Conservation (phyloP, 2,797 vertebrate genomes). For the Oreochromis grahami region DNA sequence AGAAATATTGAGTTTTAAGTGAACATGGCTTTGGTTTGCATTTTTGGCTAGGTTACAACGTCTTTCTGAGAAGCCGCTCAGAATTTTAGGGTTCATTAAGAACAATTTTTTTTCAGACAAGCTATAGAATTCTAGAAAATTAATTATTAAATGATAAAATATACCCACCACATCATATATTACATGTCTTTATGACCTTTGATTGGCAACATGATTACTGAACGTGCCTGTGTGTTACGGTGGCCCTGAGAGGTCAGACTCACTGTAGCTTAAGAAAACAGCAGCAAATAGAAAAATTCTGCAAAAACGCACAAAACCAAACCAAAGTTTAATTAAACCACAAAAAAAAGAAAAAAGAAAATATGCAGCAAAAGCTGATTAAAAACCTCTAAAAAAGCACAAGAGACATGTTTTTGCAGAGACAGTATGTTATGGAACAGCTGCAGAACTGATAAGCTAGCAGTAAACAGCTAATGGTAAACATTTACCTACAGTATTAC, state of each 20-base stretch:
- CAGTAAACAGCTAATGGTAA: not conserved
- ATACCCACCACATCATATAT: slow-evolving; percentile 34
- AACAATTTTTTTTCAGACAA: not conserved
- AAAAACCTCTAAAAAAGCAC: not conserved
- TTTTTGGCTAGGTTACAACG: slow-evolving; percentile 15
- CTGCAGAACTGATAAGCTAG: not conserved
- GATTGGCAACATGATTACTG: slow-evolving; percentile 23
- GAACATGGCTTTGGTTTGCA: not conserved
- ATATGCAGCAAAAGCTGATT: not conserved
- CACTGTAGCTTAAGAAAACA: not conserved
- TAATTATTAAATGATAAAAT: slow-evolving; percentile 62
- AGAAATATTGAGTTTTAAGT: slow-evolving; percentile 13
- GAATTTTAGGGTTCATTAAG: slow-evolving; percentile 18
- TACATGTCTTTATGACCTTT: slow-evolving; percentile 57
- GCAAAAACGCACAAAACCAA: not conserved
- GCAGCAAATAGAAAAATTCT: not conserved
- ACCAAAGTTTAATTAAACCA: not conserved
- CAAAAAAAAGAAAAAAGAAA: not conserved
- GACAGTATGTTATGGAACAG: not conserved
- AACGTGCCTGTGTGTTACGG: not conserved
- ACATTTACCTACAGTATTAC: not conserved
- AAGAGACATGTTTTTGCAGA: not conserved
- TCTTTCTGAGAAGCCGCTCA: not conserved
- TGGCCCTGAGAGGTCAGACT: not conserved
- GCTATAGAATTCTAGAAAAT: slow-evolving; percentile 59